A percentile compares a stretch with the other conserved stretches of the same genome.
phyloP scores from a whole-genome alignment of 92 coral and sea anemone species.

The Isaurus tuberculatus region DNA sequence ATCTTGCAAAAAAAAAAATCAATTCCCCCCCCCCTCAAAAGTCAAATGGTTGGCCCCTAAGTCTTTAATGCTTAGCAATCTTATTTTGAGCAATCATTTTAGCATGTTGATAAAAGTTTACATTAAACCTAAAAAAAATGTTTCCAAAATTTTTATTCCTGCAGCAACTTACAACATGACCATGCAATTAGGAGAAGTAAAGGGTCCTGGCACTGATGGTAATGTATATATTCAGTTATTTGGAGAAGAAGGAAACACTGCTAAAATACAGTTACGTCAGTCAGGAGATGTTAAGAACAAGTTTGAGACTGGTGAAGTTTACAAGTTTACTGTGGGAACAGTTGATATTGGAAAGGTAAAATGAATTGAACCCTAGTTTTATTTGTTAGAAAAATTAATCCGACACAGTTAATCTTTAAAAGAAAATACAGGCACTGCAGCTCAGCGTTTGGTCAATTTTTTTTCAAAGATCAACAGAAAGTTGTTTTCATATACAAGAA shows the following conservation, averaged over 20 bases:
- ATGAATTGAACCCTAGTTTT: not conserved
- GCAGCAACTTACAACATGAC: slow-evolving; percentile 88
- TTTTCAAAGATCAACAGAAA: too few relatives aligned
- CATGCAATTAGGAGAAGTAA: slow-evolving; percentile 90
- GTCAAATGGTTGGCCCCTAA: too few relatives aligned
- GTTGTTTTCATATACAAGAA: too few relatives aligned
- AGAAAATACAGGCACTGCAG: too few relatives aligned
- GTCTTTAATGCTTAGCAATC: too few relatives aligned
- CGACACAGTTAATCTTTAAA: too few relatives aligned
- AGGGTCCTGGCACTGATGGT: slow-evolving; percentile 91
- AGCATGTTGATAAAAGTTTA: too few relatives aligned
- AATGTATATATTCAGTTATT: slow-evolving; percentile 94
- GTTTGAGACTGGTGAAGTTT: slow-evolving; percentile 81
- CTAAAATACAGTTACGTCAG: slow-evolving; percentile 90
- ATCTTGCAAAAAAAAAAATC: too few relatives aligned
- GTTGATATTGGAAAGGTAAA: slow-evolving; percentile 92
- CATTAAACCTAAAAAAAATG: not conserved
- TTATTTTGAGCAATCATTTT: too few relatives aligned
- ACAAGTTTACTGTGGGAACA: slow-evolving; percentile 87
- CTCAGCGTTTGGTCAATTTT: too few relatives aligned
- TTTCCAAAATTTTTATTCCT: not conserved
- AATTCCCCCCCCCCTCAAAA: too few relatives aligned
- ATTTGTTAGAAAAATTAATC: not conserved
- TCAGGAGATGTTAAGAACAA: slow-evolving; percentile 81
- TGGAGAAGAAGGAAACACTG: slow-evolving; percentile 88